Conservation (phyloP, 2,888 invertebrate genomes). For the Orgyia antiqua region DNA sequence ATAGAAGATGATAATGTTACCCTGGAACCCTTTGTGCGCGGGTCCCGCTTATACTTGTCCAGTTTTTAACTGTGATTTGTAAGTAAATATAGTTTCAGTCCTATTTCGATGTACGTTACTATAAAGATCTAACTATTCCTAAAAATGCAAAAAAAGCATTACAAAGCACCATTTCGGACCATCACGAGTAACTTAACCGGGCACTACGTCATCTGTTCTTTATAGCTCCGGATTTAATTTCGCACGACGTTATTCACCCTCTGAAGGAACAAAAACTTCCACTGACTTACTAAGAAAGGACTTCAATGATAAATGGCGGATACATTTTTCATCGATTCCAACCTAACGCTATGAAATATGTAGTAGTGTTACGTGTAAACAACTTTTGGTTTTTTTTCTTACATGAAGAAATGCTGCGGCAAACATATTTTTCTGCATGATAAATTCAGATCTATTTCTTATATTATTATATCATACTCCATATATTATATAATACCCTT, state of each 20-base stretch:
- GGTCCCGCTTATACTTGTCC: no score
- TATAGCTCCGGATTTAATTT: slow-evolving; percentile 70
- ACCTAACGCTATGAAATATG: slow-evolving; percentile 11
- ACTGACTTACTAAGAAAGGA: slow-evolving; percentile 48
- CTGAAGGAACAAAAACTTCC: no score
- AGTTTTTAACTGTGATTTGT: no score
- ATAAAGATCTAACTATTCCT: no score
- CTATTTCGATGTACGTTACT: no score
- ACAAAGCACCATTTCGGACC: slow-evolving; percentile 2
- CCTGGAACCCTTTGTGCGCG: no score
- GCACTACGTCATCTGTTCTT: slow-evolving; percentile 66
- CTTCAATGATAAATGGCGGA: slow-evolving; percentile 68
- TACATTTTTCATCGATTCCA: slow-evolving; percentile 61
- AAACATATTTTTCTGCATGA: neutral
- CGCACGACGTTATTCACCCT: slow-evolving; percentile 69
- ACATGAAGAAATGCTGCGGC: neutral
- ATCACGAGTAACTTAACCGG: slow-evolving; percentile 35
- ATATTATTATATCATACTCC: no score
- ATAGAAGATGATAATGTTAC: no score
- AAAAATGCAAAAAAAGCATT: slow-evolving; percentile 2
- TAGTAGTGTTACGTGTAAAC: slow-evolving; percentile 11
- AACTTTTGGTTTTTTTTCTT: slow-evolving; percentile 4
- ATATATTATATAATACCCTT: no score
- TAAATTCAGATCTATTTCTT: neutral
- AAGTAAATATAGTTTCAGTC: no score